Evolutionary conservation across 2,888 invertebrate species (phyloP).

Genomic region (Synergus gifuensis): DNA sequence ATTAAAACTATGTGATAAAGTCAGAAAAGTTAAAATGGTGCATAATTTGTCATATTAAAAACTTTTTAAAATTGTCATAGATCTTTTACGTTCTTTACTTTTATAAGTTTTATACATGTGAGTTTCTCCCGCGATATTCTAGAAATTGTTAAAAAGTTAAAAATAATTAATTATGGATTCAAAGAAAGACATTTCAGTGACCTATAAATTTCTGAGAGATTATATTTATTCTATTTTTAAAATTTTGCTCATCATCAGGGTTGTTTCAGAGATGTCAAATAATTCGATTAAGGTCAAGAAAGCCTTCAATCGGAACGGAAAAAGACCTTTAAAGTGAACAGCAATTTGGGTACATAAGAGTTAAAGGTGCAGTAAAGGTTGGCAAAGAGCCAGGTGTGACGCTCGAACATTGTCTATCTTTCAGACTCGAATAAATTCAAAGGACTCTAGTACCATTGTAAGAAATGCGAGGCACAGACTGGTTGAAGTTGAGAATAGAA

Average conservation of each 20-base stretch:
- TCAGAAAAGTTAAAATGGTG: neutral
- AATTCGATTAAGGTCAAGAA: slow-evolving; percentile 13
- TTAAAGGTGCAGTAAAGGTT: neutral
- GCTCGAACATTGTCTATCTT: slow-evolving; percentile 3
- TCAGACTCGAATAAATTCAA: slow-evolving; percentile 28
- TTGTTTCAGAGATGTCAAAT: slow-evolving; percentile 4
- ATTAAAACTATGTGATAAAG: neutral
- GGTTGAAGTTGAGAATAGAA: slow-evolving; percentile 2
- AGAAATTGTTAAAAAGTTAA: neutral
- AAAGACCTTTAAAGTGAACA: slow-evolving; percentile 11
- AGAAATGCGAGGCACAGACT: slow-evolving; percentile 23
- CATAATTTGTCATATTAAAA: neutral
- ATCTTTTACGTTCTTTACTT: neutral
- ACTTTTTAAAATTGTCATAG: neutral
- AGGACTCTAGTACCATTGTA: slow-evolving; percentile 5
- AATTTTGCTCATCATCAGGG: neutral
- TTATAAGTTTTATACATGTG: neutral
- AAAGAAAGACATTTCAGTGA: neutral
- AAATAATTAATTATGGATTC: neutral
- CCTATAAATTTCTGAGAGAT: neutral
- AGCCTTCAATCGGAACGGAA: neutral
- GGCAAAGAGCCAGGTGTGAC: slow-evolving; percentile 36
- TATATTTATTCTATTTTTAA: neutral
- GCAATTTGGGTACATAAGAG: slow-evolving; percentile 17
- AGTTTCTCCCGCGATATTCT: neutral